phyloP scores from a whole-genome alignment of 2,113 vertebrate species.

The Prionailurus bengalensis region DNA sequence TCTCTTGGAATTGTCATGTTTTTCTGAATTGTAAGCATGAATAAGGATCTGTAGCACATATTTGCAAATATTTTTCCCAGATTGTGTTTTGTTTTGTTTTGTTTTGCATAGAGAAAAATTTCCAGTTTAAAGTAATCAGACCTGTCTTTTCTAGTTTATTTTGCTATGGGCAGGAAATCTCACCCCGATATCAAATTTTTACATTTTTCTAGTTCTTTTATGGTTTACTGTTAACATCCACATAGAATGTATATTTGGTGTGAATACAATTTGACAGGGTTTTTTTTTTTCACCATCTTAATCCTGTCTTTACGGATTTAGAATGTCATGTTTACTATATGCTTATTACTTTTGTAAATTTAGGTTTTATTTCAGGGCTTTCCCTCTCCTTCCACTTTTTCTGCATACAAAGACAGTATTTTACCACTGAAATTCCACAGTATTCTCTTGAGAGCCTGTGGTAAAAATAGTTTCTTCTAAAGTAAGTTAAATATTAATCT shows the following conservation, averaged over 20 bases:
- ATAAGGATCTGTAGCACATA: not conserved
- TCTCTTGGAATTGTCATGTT: not conserved
- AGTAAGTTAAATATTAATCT: not conserved
- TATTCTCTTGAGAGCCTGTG: not conserved
- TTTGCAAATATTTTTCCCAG: not conserved
- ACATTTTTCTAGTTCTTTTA: not conserved
- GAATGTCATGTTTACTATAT: not conserved
- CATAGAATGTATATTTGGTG: not conserved
- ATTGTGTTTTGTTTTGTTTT: not conserved
- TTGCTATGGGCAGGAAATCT: conserved; percentile 20
- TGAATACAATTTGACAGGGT: not conserved
- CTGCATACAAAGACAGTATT: not conserved
- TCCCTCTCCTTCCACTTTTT: not conserved
- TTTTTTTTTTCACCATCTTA: not conserved
- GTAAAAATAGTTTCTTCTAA: conserved; percentile 27
- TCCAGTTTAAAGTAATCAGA: conserved; percentile 18
- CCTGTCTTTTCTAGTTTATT: not conserved
- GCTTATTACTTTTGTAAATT: conserved; percentile 10
- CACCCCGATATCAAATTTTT: not conserved
- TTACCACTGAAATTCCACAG: not conserved
- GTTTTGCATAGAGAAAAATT: not conserved
- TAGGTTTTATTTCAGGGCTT: conserved; percentile 20
- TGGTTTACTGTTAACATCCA: not conserved
- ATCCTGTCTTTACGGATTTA: not conserved
- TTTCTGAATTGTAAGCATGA: not conserved